phyloP scores from a whole-genome alignment of 2,113 vertebrate species.

The Istiophorus platypterus region DNA sequence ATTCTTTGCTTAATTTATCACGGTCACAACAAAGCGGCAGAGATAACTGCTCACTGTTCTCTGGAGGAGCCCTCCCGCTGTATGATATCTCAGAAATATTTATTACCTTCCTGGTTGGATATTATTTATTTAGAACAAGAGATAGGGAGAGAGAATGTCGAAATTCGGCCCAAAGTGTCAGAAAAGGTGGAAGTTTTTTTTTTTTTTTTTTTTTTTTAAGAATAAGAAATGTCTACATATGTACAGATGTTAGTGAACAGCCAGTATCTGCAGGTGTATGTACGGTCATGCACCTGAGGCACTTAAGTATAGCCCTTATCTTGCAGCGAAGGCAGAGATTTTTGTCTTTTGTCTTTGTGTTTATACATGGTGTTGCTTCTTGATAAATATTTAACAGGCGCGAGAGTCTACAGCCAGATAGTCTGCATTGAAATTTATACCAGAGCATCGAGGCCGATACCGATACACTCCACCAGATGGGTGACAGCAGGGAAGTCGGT shows the following conservation, averaged over 20 bases:
- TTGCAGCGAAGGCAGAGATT: neutral
- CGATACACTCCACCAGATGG: no score
- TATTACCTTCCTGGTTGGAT: neutral
- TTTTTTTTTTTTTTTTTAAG: neutral
- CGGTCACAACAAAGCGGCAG: neutral
- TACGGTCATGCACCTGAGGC: no score
- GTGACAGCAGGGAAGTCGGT: no score
- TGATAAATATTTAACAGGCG: neutral
- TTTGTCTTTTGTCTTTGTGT: neutral
- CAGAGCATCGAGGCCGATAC: neutral
- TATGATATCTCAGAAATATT: neutral
- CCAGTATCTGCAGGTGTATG: no score
- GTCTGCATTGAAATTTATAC: no score
- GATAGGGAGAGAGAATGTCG: neutral
- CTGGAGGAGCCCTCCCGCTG: neutral
- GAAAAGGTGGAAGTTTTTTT: neutral
- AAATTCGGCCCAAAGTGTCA: neutral
- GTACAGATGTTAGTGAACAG: neutral
- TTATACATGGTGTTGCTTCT: neutral
- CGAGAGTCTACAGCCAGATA: neutral
- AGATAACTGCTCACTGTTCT: neutral
- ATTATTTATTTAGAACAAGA: constrained; percentile 3
- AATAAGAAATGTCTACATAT: neutral
- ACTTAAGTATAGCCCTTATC: neutral
- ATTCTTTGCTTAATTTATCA: neutral